These are phyloP conservation scores for Rugalucina vietnamica DNA, from an alignment of 2,888 invertebrate genomes.

Conservation along the genomic window DNA sequence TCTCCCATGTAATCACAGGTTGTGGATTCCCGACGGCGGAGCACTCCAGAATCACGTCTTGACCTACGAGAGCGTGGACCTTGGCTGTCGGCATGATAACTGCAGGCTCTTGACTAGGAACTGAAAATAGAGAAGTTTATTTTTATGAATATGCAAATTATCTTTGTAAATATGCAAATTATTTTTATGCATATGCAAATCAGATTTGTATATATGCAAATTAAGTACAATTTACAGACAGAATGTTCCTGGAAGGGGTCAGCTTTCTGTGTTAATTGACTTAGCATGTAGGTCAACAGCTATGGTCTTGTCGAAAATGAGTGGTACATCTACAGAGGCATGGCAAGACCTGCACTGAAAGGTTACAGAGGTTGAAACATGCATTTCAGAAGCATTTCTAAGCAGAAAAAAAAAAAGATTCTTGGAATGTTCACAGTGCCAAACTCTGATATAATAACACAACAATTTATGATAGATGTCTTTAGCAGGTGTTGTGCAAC, in stretches of 20 bases:
- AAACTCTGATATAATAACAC: neutral
- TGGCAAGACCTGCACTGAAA: no score
- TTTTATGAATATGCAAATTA: no score
- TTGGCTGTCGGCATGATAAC: slow-evolving; percentile 60
- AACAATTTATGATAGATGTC: slow-evolving; percentile 6
- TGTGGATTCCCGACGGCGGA: slow-evolving; percentile 97
- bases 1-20: slow-evolving; percentile 95
- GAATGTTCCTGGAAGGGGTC: no score
- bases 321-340: no score
- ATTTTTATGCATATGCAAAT: no score
- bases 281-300: no score
- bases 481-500: slow-evolving; percentile 2
- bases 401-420: neutral
- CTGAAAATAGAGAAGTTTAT: slow-evolving; percentile 59
- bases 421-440: neutral
- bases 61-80: slow-evolving; percentile 68
- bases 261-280: no score
- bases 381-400: slow-evolving; percentile 24
- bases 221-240: no score
- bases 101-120: slow-evolving; percentile 56
- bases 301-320: no score
- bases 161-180: no score
- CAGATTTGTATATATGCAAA: no score
- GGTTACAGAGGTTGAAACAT: no score
- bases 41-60: slow-evolving; percentile 97